These are phyloP conservation scores for Mechanitis messenoides DNA, from an alignment of 2,888 invertebrate genomes.

Conservation along the genomic window DNA sequence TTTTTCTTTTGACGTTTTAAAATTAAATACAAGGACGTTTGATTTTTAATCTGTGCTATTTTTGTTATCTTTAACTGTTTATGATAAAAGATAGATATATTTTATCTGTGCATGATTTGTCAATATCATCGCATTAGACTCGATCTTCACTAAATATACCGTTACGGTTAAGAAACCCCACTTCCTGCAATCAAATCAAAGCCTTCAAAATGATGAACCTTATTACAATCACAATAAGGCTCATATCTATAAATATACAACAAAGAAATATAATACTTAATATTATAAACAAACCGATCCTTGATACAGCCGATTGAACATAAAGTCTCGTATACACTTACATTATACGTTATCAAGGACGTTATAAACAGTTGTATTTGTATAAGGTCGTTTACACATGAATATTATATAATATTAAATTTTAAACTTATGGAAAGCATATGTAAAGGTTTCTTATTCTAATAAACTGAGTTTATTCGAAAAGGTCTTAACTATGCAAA, in stretches of 20 bases:
- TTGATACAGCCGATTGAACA: slow-evolving; percentile 16
- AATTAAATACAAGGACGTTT: slow-evolving; percentile 25
- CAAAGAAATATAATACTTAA: not conserved
- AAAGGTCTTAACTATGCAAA: too few species aligned
- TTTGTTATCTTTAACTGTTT: not conserved
- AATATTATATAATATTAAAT: slow-evolving; percentile 5
- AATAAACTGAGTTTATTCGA: too few species aligned
- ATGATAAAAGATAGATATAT: too few species aligned
- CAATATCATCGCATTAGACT: too few species aligned
- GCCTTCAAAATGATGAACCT: too few species aligned
- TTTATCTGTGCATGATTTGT: too few species aligned
- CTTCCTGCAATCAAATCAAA: too few species aligned
- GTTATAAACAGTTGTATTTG: slow-evolving; percentile 4
- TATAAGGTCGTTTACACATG: slow-evolving; percentile 3
- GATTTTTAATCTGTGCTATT: not conserved
- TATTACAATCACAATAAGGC: too few species aligned
- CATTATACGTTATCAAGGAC: slow-evolving; percentile 1
- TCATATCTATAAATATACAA: too few species aligned
- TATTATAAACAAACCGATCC: slow-evolving; percentile 18
- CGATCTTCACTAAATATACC: too few species aligned
- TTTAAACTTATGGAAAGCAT: not conserved
- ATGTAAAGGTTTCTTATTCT: slow-evolving; percentile 1
- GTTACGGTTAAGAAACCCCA: too few species aligned
- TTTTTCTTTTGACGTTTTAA: slow-evolving; percentile 24
- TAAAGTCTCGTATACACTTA: slow-evolving; percentile 16